A percentile compares a stretch with the other conserved stretches of the same genome.
phyloP scores from a whole-genome alignment of 2,113 vertebrate genomes.

The Rhodinocichla rosea region DNA sequence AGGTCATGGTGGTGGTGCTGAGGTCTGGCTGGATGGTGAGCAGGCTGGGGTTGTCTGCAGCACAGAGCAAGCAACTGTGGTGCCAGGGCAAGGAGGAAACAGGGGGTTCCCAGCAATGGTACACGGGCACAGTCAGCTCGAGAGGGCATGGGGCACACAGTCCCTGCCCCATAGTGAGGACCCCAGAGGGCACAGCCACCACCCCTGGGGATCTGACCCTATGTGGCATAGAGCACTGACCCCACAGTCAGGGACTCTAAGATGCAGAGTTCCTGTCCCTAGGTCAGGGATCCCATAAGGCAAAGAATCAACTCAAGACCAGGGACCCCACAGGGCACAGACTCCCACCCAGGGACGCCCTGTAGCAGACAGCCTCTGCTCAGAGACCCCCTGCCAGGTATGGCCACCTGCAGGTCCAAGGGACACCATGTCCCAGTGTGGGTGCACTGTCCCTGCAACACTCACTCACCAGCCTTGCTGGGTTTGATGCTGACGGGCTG shows the following conservation, averaged over 20 bases:
- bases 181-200: neutral
- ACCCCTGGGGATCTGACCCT: neutral
- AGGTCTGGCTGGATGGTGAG: constrained; percentile 99
- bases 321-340: neutral
- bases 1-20: constrained; percentile 93
- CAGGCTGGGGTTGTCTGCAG: constrained; percentile 91
- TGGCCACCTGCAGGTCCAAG: accelerated
- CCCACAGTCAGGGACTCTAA: neutral
- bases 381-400: accelerated
- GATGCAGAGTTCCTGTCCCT: neutral
- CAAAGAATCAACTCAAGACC: neutral
- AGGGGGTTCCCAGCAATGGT: accelerated
- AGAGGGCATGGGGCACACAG: neutral
- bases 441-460: neutral
- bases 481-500: constrained; percentile 99
- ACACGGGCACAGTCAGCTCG: accelerated
- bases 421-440: accelerated
- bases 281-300: neutral
- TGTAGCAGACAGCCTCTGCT: neutral
- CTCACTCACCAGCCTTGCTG: constrained; percentile 88
- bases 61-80: constrained; percentile 41
- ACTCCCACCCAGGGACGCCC: neutral
- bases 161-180: neutral
- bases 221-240: neutral
- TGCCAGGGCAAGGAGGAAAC: accelerated